These are phyloP conservation scores for Tympanoctomys barrerae DNA, from an alignment of 2,797 vertebrate species.

Conservation along the genomic window DNA sequence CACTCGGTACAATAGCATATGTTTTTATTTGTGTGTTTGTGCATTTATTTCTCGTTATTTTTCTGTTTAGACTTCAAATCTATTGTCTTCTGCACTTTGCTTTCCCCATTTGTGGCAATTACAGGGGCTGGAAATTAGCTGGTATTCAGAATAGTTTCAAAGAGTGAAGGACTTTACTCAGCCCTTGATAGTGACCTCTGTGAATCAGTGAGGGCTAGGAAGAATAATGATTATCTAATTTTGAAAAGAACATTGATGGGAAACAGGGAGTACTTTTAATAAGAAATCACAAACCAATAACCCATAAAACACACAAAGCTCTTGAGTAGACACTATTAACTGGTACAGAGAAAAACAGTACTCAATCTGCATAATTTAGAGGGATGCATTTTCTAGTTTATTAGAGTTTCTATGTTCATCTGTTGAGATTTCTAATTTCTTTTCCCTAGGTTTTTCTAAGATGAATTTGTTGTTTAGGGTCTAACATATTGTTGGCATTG, in stretches of 20 bases:
- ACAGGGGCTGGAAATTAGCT: neutral
- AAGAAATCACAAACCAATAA: neutral
- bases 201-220: neutral
- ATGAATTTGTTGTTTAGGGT: neutral
- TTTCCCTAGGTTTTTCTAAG: slow-evolving; percentile 1
- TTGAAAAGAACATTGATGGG: slow-evolving; percentile 28
- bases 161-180: neutral
- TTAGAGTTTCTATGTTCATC: neutral
- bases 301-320: neutral
- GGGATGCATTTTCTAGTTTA: neutral
- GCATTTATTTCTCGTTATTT: neutral
- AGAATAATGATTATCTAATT: neutral
- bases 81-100: neutral
- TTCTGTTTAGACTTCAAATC: neutral
- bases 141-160: neutral
- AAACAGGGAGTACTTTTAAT: neutral
- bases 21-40: slow-evolving; percentile 21
- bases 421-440: neutral
- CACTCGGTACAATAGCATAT: neutral
- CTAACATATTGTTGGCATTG: neutral
- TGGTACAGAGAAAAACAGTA: neutral
- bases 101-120: neutral
- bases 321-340: neutral
- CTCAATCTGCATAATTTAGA: slow-evolving; percentile 34
- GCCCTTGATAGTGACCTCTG: neutral